Evolutionary conservation across 1,140 invertebrate genomes (phyloP).

Genomic region (Drosophila parvula): DNA sequence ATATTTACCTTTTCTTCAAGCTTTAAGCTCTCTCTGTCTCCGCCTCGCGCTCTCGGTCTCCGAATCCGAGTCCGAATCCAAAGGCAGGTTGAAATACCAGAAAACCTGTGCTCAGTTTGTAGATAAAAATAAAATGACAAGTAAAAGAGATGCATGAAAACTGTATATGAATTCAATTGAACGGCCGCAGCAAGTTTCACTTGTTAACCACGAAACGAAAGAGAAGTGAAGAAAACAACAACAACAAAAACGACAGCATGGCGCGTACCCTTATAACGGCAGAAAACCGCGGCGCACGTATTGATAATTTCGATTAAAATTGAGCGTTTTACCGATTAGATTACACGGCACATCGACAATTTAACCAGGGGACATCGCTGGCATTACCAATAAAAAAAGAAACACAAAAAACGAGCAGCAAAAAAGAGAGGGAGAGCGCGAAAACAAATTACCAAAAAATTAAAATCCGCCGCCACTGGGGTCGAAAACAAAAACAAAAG

Average conservation of each 20-base stretch:
- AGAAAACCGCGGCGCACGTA: constrained; percentile 52
- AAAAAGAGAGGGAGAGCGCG: constrained; percentile 18
- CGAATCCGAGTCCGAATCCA: constrained; percentile 16
- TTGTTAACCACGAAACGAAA: constrained; percentile 27
- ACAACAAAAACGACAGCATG: constrained; percentile 11
- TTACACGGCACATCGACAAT: constrained; percentile 58
- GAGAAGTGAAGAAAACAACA: constrained; percentile 1
- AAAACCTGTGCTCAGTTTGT: constrained; percentile 69
- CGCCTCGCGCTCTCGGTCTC: constrained; percentile 1
- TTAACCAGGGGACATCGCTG: constrained; percentile 39
- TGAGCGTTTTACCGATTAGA: constrained; percentile 65
- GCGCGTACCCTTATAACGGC: constrained; percentile 36
- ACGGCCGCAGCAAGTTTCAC: constrained; percentile 64
- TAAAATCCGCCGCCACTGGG: constrained; percentile 66
- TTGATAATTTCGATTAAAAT: constrained; percentile 69
- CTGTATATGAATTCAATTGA: constrained; percentile 47
- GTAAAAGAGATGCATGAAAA: constrained; percentile 73
- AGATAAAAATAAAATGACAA: constrained; percentile 78
- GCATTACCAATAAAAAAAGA: constrained; percentile 45
- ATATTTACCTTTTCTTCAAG: constrained; percentile 54
- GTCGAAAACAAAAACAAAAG: constrained; percentile 59
- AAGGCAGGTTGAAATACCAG: constrained; percentile 57
- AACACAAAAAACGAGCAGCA: constrained; percentile 1
- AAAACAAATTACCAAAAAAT: constrained; percentile 42
- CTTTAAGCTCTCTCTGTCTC: constrained; percentile 49